Percentiles rank a stretch among this genome's conserved stretches.
Evolutionary conservation across 2,113 vertebrate genomes (phyloP).

Genomic region (Natator depressus): DNA sequence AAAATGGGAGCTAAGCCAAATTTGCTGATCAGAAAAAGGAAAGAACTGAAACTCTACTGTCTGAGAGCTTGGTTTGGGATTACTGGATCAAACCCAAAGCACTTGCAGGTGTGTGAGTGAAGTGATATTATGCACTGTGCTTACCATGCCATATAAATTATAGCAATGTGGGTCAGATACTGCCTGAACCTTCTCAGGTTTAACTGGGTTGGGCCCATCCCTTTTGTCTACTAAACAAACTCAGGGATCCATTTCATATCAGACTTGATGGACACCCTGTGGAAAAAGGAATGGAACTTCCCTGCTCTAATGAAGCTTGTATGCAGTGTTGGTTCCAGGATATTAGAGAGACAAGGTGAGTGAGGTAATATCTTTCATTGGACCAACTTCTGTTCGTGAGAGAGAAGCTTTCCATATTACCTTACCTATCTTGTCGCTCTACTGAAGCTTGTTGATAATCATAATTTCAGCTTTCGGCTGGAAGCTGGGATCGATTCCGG

Average conservation of each 20-base stretch:
- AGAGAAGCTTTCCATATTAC: not conserved
- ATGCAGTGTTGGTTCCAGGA: not conserved
- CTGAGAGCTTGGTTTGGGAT: not conserved
- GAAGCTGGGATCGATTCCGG: not conserved
- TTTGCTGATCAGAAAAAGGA: constrained; percentile 1
- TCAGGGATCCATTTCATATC: constrained; percentile 3
- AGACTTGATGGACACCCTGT: constrained; percentile 42
- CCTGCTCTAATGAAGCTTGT: constrained; percentile 38
- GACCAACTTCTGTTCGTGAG: not conserved
- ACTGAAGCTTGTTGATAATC: constrained; percentile 17
- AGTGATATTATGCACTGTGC: constrained; percentile 4
- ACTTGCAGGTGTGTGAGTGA: constrained; percentile 51
- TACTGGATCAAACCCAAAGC: constrained; percentile 52
- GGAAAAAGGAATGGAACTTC: constrained; percentile 38
- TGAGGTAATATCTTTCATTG: not conserved
- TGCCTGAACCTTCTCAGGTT: constrained; percentile 57
- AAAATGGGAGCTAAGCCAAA: constrained; percentile 49
- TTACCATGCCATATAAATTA: constrained; percentile 39
- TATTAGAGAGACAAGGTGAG: not conserved
- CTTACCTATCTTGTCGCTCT: not conserved
- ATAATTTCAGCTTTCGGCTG: constrained; percentile 1
- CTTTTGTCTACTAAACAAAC: constrained; percentile 64
- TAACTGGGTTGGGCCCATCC: constrained; percentile 35
- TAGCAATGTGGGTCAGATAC: constrained; percentile 56
- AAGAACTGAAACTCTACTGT: constrained; percentile 32